Base-by-base conservation (phyloP, 2,888 invertebrate genomes). In the Salpingus planirostris region DNA sequence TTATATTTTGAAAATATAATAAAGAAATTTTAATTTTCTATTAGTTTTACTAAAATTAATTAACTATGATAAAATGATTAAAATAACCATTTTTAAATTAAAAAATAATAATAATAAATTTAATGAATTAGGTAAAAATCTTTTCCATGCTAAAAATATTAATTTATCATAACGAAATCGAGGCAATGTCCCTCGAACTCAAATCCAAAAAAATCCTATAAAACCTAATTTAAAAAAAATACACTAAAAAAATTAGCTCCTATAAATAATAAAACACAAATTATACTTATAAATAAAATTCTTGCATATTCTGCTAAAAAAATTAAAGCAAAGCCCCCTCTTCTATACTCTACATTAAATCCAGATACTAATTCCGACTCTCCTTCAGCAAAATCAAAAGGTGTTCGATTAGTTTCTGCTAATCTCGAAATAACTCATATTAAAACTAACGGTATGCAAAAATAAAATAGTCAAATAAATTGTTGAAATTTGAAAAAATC, bases 361-460 rank as follows among this genome's bases (percentile, higher is more conserved):
- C 83, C 83, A 2, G 80, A 82, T 46, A 84, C 80, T 64, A 84
- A 71, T 46, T 85, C 83, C 38, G 80, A 81, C 49, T 84, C 83
- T 0, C 81, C 80, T 32, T 84, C 83, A 29, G 80, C 76, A 74
- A 84, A 82, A 76, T 84, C 80, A 78, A 80, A 81, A 23, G 80
- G 79, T 50, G 77, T 77, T 0, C 79, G 80, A 72, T 80, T 81
- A 54, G 76, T 75, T 61, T 81, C 80, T 4, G 79, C 80, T 58
- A 80, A 71, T 47, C 68, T 70, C 27, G 75, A 74, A 44, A 70
- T 66, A 50, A 78, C 59, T 50, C 76, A 75, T 56, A 73, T 65
- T 50, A 76, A 58, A 34, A 43, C 46, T 59, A 78, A 66, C 50
- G 74, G 74, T 46, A 73, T 61, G 57, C 68, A 67, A 40, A 75